Evolutionary conservation across 2,888 invertebrate species (phyloP).

Genomic region (Bhutanitis thaidina): DNA sequence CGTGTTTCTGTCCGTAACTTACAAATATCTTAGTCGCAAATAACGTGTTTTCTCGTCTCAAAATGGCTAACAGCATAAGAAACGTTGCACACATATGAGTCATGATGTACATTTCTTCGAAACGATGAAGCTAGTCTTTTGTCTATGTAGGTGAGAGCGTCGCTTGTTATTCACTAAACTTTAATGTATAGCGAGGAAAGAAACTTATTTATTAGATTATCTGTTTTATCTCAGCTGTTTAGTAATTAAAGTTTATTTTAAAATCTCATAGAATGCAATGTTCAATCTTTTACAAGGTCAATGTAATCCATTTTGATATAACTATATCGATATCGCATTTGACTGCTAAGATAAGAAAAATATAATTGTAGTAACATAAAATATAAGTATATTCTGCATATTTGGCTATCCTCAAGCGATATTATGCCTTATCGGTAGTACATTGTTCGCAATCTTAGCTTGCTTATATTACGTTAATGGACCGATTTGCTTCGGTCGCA

Average conservation of each 20-base stretch:
- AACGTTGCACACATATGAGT: constrained; percentile 16
- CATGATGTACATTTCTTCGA: constrained; percentile 18
- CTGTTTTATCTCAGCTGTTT: too few relatives aligned
- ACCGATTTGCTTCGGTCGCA: constrained; percentile 12
- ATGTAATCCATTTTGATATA: constrained; percentile 3
- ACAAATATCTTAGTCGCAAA: not conserved
- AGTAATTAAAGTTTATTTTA: too few relatives aligned
- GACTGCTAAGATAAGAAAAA: constrained; percentile 20
- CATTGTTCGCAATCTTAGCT: constrained; percentile 57
- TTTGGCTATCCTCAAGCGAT: constrained; percentile 43
- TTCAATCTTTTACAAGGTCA: not conserved
- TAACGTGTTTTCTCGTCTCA: constrained; percentile 7
- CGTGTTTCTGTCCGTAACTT: not conserved
- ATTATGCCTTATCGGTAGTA: constrained; percentile 43
- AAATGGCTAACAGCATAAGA: constrained; percentile 16
- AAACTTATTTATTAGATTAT: too few relatives aligned
- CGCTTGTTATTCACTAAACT: not conserved
- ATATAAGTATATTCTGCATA: constrained; percentile 35
- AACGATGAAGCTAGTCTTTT: constrained; percentile 13
- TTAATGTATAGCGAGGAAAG: too few relatives aligned
- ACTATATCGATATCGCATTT: constrained; percentile 10
- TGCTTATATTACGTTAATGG: constrained; percentile 50
- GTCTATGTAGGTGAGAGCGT: constrained; percentile 7
- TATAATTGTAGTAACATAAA: constrained; percentile 20
- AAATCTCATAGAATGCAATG: not conserved